A percentile compares a stretch with the other conserved stretches of the same genome.
Conservation (phyloP, 64 coral and sea anemone genomes). For the Trachythela sp. region DNA sequence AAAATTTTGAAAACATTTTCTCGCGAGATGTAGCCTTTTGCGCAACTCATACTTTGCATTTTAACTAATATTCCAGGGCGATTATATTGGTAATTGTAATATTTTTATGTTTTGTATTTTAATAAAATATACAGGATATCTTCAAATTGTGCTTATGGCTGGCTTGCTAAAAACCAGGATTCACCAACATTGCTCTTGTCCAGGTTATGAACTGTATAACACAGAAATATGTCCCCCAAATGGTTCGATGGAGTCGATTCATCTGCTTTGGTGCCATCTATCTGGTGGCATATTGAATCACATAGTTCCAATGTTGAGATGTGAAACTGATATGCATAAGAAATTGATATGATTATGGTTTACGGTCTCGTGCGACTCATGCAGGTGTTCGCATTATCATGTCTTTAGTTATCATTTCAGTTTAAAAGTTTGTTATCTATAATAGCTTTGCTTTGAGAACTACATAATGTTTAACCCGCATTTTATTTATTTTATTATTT, state of each 20-base stretch:
- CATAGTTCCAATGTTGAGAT: background rate
- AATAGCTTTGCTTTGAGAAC: too few species aligned
- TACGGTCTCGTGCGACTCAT: background rate
- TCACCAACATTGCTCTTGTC: background rate
- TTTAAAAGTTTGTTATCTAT: too few species aligned
- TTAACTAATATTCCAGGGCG: too few species aligned
- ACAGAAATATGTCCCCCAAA: background rate
- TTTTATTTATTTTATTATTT: too few species aligned
- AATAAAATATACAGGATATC: background rate
- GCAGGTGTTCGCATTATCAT: too few species aligned
- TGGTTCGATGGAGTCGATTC: background rate
- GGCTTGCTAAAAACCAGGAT: background rate
- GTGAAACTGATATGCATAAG: background rate
- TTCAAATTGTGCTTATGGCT: background rate
- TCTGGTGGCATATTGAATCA: background rate
- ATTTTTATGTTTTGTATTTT: background rate
- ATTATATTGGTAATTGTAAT: too few species aligned
- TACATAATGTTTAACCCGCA: too few species aligned
- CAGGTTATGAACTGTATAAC: background rate
- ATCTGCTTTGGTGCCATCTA: background rate
- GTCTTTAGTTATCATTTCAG: too few species aligned
- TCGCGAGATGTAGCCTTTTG: too few species aligned
- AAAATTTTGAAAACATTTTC: too few species aligned
- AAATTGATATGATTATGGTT: background rate
- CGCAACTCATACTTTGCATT: too few species aligned